Base-by-base conservation (phyloP, 2,888 invertebrate genomes). In the Hanleya hanleyi region DNA sequence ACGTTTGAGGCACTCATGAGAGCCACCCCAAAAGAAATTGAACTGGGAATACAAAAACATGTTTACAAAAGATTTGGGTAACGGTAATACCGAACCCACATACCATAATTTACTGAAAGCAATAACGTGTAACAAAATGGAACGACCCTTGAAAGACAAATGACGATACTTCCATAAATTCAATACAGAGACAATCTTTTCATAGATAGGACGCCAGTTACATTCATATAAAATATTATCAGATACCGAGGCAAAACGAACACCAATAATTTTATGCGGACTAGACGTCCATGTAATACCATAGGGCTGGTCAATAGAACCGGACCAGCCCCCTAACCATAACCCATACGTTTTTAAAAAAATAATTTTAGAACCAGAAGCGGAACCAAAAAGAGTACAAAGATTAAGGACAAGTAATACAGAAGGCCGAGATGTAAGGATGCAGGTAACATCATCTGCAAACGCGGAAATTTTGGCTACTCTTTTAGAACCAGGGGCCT, bases 381-480 rank as follows among this genome's bases (percentile, higher is more conserved):
- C 9, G 7, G 12, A 22, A 51, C 51, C 26, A 51, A 51, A 51
- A 22, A 51, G 51, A n/a, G 12, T 51, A 51, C 51, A 51, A n/a
- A 51, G 22, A 22, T 51, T 51, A n/a, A 51, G 7, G 22, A 22
- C 51, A 22, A n/a, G 51, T 12, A 51, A 7, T n/a, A 51, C n/a
- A 9, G 51, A 51, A 51, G 22, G 51, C 51, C 51, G 12, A n/a
- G 12, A 26, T 18, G 51, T n/a, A 22, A 51, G 51, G 51, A 22
- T 51, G 51, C 51, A 51, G 51, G 51, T 51, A 51, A 51, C 22
- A 51, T 51, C 51, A 51, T 51, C 51, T 22, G 51, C 51, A 51
- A 18, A 51, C 12, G 51, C 51, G 7, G 51, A n/a, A 12, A 22
- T 7, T 22, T 51, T 51, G 22, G 22, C 51, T n/a, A 7, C 6